A percentile compares a stretch with the other conserved stretches of the same genome.
Conservation (phyloP, 2,888 invertebrate species). For the Thymelicus sylvestris region DNA sequence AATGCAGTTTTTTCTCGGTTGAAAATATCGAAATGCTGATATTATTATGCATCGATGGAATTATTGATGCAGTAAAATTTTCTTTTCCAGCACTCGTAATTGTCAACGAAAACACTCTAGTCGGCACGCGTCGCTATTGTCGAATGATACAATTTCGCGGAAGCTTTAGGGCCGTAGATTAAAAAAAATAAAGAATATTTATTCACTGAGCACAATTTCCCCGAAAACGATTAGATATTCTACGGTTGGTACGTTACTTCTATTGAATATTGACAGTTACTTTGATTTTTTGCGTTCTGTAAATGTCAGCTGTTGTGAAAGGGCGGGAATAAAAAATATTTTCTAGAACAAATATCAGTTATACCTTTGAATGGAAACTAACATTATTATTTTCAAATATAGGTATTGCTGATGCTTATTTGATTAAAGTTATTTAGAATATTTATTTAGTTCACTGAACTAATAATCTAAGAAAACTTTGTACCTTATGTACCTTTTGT, state of each 20-base stretch:
- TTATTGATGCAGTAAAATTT: not conserved
- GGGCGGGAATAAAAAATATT: not conserved
- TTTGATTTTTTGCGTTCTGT: constrained; percentile 31
- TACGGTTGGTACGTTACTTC: constrained; percentile 55
- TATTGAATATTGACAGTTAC: constrained; percentile 48
- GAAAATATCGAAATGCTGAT: too few species aligned
- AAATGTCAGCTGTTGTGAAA: constrained; percentile 11
- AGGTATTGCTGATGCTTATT: too few species aligned
- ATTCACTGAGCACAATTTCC: constrained; percentile 71
- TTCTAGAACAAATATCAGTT: too few species aligned
- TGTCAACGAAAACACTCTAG: constrained; percentile 71
- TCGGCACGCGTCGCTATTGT: constrained; percentile 73
- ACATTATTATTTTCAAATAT: too few species aligned
- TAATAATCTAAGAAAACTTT: too few species aligned
- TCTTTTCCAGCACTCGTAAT: constrained; percentile 9
- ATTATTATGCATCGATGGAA: too few species aligned
- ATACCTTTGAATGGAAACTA: too few species aligned
- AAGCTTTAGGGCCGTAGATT: constrained; percentile 53
- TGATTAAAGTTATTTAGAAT: too few species aligned
- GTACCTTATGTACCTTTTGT: too few species aligned
- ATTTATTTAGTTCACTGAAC: too few species aligned
- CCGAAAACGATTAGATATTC: constrained; percentile 67
- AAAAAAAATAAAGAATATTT: constrained; percentile 68
- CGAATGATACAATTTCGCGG: constrained; percentile 65
- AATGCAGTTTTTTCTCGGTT: too few species aligned